Base-by-base conservation (phyloP, 2,113 vertebrate genomes). In the Psilopogon haemacephalus region DNA sequence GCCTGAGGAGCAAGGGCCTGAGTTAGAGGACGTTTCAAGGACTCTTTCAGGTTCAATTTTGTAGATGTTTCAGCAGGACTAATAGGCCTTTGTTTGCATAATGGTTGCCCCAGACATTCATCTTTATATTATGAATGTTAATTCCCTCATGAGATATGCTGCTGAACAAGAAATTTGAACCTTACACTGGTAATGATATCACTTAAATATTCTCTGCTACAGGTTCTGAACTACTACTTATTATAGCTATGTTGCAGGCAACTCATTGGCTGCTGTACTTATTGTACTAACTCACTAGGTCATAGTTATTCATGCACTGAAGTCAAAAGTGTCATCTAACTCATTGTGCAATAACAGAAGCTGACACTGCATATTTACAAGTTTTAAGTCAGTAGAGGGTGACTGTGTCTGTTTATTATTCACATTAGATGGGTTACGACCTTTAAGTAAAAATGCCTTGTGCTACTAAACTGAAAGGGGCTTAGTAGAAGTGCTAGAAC, bases 281-380 rank as follows among this genome's bases (percentile, higher is more conserved):
- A 33, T 38, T 67, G 44, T 20, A 42, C 56, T 78, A 63, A 33
- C 15, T 17, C 62, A 44, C 32, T 72, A 75, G 72, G 75, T 27
- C 65, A 33, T 24, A 54, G 38, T 12, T 73, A 60, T 24, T 87
- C 92, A 28, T 38, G 63, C 50, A 17, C 63, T 76, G 86, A 35
- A 93, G 76, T 64, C 93, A 95, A 65, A 89, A 15, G 56, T 75
- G 81, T 88, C 86, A 83, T 44, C 52, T 35, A 69, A 6, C n/a
- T 86, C 81, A 38, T 28, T 50, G 59, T 55, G 56, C 44, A 81
- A 37, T 5, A 73, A 40, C 59, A 68, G 70, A 55, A 37, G 55
- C 63, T 89, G 79, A 35, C 84, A 56, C 35, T 52, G 68, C 68
- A 83, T 24, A 58, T 58, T 88, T 89, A 79, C 70, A 21, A 5